These are phyloP conservation scores for Campoplex capitator DNA, from an alignment of 2,888 invertebrate species.

Conservation along the genomic window DNA sequence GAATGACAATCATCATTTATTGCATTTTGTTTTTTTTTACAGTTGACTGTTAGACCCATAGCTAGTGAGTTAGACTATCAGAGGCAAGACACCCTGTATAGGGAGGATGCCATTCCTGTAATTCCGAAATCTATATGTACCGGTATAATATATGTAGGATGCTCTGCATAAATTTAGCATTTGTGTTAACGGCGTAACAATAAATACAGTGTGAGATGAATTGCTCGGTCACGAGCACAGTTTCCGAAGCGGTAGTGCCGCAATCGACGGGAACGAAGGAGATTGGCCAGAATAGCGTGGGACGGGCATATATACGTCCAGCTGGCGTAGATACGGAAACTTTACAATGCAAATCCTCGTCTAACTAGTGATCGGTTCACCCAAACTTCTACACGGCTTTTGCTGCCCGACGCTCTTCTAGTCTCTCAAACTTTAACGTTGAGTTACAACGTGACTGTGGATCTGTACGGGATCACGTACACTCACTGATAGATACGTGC, in stretches of 20 bases:
- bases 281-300: conserved; percentile 44
- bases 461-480: conserved; percentile 26
- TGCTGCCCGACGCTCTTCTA: conserved; percentile 43
- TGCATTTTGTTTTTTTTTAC: background rate
- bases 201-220: conserved; percentile 50
- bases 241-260: conserved; percentile 42
- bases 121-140: background rate
- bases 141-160: background rate
- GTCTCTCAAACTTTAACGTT: conserved; percentile 50
- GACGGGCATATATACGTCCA: conserved; percentile 50
- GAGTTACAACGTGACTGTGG: conserved; percentile 36
- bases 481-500: background rate
- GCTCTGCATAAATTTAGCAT: conserved; percentile 7
- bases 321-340: conserved; percentile 53
- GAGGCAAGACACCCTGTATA: background rate
- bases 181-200: conserved; percentile 27
- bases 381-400: conserved; percentile 55
- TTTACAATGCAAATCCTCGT: conserved; percentile 66
- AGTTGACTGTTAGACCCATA: background rate
- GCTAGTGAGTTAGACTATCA: background rate
- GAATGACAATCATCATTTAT: background rate
- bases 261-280: conserved; percentile 58
- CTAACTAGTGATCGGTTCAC: conserved; percentile 65
- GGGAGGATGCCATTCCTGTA: background rate
- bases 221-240: conserved; percentile 52